A percentile compares a stretch with the other conserved stretches of the same genome.
phyloP scores from a whole-genome alignment of 2,888 invertebrate species.

The Diarsia mendica region DNA sequence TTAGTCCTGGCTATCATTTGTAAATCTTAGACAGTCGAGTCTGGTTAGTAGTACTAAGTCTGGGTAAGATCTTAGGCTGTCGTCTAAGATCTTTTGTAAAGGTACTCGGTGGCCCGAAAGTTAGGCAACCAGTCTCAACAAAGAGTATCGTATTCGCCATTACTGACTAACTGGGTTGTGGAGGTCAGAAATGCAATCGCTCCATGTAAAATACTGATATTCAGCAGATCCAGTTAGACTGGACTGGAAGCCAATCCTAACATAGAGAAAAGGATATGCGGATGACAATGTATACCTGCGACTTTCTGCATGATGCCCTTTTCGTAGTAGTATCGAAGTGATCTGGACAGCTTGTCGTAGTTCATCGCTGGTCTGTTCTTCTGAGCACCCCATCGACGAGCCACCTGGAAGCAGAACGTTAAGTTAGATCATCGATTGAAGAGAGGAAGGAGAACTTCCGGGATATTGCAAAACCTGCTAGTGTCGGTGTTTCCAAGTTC shows the following conservation, averaged over 20 bases:
- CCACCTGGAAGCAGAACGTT: constrained; percentile 91
- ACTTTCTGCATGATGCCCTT: constrained; percentile 99
- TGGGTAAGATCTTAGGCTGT: too few species aligned
- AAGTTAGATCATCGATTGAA: background rate
- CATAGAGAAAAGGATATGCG: background rate
- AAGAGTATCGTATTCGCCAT: too few species aligned
- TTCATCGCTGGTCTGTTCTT: constrained; percentile 99
- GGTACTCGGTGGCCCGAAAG: too few species aligned
- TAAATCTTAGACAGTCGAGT: background rate
- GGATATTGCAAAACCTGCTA: background rate
- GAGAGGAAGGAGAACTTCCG: background rate
- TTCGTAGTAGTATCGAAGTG: constrained; percentile 98
- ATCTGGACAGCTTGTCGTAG: constrained; percentile 98
- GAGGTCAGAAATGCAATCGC: background rate
- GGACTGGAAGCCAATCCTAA: background rate
- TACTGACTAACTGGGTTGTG: background rate
- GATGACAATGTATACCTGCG: constrained; percentile 90
- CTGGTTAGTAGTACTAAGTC: too few species aligned
- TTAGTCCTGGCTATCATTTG: background rate
- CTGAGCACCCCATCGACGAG: constrained; percentile 98
- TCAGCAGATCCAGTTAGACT: background rate
- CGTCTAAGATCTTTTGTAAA: too few species aligned
- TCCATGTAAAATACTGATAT: background rate
- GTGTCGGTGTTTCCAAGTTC: too few species aligned
- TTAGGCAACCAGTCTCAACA: too few species aligned